Evolutionary conservation across 2,888 invertebrate species (phyloP).

Genomic region (Petrolisthes cinctipes): DNA sequence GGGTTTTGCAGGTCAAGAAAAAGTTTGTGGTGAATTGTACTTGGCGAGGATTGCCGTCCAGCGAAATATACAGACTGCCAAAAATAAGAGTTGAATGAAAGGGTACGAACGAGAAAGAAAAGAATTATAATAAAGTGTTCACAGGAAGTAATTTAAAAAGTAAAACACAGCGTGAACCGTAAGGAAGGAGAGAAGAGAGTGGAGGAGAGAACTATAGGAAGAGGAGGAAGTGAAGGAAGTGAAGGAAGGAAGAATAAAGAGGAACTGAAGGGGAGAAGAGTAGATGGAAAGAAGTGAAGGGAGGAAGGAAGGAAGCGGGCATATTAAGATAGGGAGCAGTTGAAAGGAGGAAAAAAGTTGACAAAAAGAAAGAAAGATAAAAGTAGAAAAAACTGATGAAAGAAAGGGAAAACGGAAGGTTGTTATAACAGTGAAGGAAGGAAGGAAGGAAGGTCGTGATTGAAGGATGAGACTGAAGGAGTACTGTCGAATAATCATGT

Average conservation of each 20-base stretch:
- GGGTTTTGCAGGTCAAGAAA: neutral
- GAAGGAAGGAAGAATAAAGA: no score
- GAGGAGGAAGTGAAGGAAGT: no score
- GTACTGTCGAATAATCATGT: slow-evolving; percentile 57
- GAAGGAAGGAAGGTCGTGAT: neutral
- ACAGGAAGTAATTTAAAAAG: neutral
- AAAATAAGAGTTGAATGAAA: neutral
- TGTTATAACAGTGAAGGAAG: neutral
- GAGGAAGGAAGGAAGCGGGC: neutral
- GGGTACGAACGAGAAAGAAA: neutral
- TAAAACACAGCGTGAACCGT: neutral
- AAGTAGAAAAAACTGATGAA: neutral
- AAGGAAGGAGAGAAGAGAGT: neutral
- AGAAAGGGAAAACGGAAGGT: neutral
- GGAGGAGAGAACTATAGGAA: neutral
- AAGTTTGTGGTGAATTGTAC: neutral
- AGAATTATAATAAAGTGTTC: neutral
- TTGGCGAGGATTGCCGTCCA: neutral
- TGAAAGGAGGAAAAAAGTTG: neutral
- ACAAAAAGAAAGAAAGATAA: neutral
- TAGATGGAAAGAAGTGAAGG: neutral
- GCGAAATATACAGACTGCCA: neutral
- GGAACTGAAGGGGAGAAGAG: neutral
- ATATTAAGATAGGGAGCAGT: neutral
- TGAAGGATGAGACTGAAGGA: slow-evolving; percentile 23